Percentiles rank a stretch among this genome's conserved stretches.
Evolutionary conservation across 1,140 invertebrate species (phyloP).

Genomic region (Gonatopus flavifemur): DNA sequence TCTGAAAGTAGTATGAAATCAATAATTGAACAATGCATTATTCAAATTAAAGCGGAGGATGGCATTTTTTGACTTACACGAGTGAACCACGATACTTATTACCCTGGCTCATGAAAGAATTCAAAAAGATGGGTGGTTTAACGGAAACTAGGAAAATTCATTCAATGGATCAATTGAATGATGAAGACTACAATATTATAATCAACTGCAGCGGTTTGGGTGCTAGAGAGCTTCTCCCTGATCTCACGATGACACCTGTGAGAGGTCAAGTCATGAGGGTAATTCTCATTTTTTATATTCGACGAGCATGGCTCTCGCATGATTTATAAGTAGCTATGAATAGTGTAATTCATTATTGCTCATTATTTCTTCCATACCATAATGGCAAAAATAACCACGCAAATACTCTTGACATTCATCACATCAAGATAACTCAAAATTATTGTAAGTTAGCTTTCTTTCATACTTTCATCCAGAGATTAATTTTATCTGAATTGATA

Average conservation of each 20-base stretch:
- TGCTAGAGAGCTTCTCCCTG: constrained; percentile 61
- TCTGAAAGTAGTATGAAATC: no score
- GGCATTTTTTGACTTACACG: constrained; percentile 66
- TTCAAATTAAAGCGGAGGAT: no score
- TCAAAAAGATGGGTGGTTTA: constrained; percentile 60
- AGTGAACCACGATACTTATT: constrained; percentile 63
- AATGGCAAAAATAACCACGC: neutral
- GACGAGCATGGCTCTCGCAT: no score
- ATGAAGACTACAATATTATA: constrained; percentile 65
- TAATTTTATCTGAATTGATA: no score
- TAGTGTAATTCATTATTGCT: constrained; percentile 9
- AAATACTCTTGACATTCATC: no score
- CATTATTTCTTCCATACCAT: neutral
- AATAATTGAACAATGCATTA: no score
- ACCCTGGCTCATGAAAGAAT: constrained; percentile 64
- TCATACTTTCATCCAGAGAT: no score
- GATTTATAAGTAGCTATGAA: neutral
- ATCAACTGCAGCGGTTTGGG: constrained; percentile 75
- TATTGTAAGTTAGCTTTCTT: no score
- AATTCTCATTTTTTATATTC: no score
- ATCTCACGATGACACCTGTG: constrained; percentile 63
- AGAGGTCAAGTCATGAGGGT: constrained; percentile 72
- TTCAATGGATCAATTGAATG: constrained; percentile 57
- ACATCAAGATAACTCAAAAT: no score
- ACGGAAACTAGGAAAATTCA: constrained; percentile 57